These are phyloP conservation scores for Meloidogyne floridensis DNA, from an alignment of 1,140 invertebrate species.

Conservation along the genomic window DNA sequence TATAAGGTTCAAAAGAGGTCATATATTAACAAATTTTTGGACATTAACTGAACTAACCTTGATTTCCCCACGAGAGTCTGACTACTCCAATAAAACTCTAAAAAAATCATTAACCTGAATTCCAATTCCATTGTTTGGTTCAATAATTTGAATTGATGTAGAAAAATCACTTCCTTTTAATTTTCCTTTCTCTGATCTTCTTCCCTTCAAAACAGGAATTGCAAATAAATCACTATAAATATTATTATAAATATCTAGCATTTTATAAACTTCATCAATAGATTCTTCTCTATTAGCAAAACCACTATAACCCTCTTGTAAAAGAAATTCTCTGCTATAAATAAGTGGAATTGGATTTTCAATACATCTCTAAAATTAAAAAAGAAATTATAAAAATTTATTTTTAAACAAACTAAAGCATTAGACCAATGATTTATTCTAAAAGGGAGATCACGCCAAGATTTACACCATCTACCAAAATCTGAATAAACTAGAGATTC, in stretches of 20 bases:
- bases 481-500: conserved; percentile 99
- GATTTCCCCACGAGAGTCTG: too few species aligned
- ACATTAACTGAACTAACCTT: too few species aligned
- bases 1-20: too few species aligned
- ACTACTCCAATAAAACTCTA: too few species aligned
- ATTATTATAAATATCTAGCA: conserved; percentile 78
- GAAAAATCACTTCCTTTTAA: conserved; percentile 97
- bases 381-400: not conserved
- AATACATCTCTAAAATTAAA: conserved; percentile 83
- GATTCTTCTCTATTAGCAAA: conserved; percentile 83
- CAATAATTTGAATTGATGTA: conserved; percentile 92
- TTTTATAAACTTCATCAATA: conserved; percentile 75
- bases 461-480: conserved; percentile 96
- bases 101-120: conserved; percentile 74
- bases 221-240: conserved; percentile 91
- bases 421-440: conserved; percentile 99
- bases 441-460: conserved; percentile 89
- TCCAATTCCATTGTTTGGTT: conserved; percentile 87
- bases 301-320: conserved; percentile 95
- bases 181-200: conserved; percentile 98
- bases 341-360: conserved; percentile 98
- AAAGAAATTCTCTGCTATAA: conserved; percentile 93
- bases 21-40: too few species aligned
- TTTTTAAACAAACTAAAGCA: conserved; percentile 75
- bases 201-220: conserved; percentile 89